Conservation (phyloP, 1,140 invertebrate species). For the Musca vetustissima region DNA sequence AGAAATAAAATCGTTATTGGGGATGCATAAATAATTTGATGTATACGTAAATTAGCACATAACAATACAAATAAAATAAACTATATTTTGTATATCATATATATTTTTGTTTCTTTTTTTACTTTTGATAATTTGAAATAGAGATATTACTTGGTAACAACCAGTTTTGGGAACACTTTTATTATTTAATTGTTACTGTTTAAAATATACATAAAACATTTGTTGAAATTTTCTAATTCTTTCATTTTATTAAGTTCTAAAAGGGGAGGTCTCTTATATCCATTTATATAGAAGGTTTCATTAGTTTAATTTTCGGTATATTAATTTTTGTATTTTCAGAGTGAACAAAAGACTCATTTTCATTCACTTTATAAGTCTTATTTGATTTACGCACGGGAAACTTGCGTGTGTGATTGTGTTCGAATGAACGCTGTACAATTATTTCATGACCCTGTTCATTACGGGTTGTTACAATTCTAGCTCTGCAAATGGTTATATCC, state of each 20-base stretch:
- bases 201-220: no score
- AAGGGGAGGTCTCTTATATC: no score
- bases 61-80: neutral
- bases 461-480: conserved; percentile 46
- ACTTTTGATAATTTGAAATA: no score
- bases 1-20: neutral
- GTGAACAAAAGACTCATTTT: neutral
- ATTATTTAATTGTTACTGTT: no score
- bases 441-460: conserved; percentile 38
- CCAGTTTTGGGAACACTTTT: no score
- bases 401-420: conserved; percentile 50
- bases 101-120: no score
- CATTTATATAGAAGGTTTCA: neutral
- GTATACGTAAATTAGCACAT: neutral
- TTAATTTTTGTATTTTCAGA: neutral
- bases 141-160: neutral
- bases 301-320: neutral
- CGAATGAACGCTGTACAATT: conserved; percentile 44
- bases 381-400: conserved; percentile 25
- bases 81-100: neutral
- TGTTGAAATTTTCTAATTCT: no score
- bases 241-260: no score
- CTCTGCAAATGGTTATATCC: conserved; percentile 48
- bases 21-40: neutral
- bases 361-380: neutral